Evolutionary conservation across 2,113 vertebrate species (phyloP), one percentile per base, ranked within the genome.

Genomic region (Plotosus lineatus): DNA sequence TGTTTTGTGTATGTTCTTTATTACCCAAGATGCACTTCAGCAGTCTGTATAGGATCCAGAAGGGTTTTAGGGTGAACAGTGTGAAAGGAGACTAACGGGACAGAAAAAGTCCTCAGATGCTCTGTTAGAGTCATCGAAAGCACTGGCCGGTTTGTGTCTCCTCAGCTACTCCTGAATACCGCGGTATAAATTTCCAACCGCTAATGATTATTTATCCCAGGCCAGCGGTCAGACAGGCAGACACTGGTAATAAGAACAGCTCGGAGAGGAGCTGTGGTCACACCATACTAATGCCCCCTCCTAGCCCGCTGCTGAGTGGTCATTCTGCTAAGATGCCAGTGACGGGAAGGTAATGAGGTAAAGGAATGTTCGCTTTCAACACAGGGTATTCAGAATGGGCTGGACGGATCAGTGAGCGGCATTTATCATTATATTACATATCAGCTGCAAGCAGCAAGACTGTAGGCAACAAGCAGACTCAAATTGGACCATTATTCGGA

Each of bases 201-300:
- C 88, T 89, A 90, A 92, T 89, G 88, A 83, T 90, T 89, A 89
- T 90, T 88, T 90, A 88, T 87, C 78, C 53, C 81, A 83, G 86
- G 89, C 84, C 89, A 89, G 90, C 81, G 89, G 91, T 91, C 89
- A 88, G 89, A 89, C 86, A 90, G 82, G 85, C 89, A 91, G 91
- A 91, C 91, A 91, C 79, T 89, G 89, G 88, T 88, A 91, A 92
- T 88, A 90, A 60, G 79, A 79, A 63, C 19, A 77, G 81, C 75
- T 65, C n/a, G 46, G 76, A 84, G 79, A 81, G 75, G 71, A 82
- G 71, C 53, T 84, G 79, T 56, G 77, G 79, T 63, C 79, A 23
- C 40, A 46, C 81, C 77, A 65, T 72, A 48, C 44, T 85, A 72
- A 73, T 86, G 71, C 72, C 72, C 46, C 33, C 31, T 63, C 48